Evolutionary conservation across 2,113 vertebrate species (phyloP), one percentile per base, ranked within the genome.

Genomic region (Colistium nudipinnis): DNA sequence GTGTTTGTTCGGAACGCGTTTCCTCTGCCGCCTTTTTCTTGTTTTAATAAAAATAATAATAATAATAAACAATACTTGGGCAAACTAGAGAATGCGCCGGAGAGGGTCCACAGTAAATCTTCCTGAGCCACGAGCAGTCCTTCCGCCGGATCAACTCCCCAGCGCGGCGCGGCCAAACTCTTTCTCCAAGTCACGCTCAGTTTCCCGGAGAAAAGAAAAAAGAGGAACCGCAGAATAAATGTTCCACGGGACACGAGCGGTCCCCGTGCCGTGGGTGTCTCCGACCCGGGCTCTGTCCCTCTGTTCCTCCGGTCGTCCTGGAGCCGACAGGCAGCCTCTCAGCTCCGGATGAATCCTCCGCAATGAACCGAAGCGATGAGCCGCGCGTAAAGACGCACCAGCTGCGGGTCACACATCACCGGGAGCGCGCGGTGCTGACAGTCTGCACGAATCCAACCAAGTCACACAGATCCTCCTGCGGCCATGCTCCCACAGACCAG

Each of bases 401-500:
- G 59, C 36, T 39, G 36, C 33, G 54, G 57, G 47, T 35, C n/a
- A n/a, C n/a, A n/a, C n/a, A n/a, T n/a, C n/a, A 49, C 31, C 56
- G 41, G 54, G 54, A 44, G 68, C 66, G 59, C 74, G 66, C 82
- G 49, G 51, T 62, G 81, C 25, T 62, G 27, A 25, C 63, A 28
- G 16, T 20, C 55, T 61, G 62, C 19, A 74, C 48, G 69, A 66
- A 74, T 36, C n/a, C 38, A 68, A 54, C n/a, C 70, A 25, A 85
- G 70, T 78, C 65, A 57, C 68, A 63, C 38, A 62, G 70, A 44
- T 62, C 9, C 54, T 83, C 66, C 74, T 52, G 64, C 83, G 67
- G 87, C 83, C 74, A 87, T 87, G 87, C 84, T 87, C 80, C 65
- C 72, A 56, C 13, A 52, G 72, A 74, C 66, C 67, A 71, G 25